Base-by-base conservation (phyloP, 2,888 invertebrate species). In the Elegia similella region DNA sequence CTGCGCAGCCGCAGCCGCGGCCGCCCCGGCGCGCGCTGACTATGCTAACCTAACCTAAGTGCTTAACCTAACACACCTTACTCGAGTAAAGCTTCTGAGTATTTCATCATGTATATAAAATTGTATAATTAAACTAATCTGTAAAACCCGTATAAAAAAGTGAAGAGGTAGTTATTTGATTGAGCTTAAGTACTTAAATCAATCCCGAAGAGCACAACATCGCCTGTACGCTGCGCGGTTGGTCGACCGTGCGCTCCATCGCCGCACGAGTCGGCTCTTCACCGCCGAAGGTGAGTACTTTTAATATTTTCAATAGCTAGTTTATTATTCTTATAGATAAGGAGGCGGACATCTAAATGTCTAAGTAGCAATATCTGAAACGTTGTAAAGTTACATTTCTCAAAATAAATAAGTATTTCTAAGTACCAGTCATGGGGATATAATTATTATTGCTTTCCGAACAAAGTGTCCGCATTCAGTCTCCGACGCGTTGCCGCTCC, bases 51-150 rank as follows among this genome's bases (percentile, higher is more conserved):
- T 86, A 87, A 59, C 60, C 75, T 83, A 82, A 60, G 64, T 62
- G 64, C 78, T 76, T 86, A 87, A 58, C 62, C 80, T 85, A 88
- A 63, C 70, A 85, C 83, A 88, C 89, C 89, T 89, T 88, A 90
- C 89, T 82, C 87, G 78, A 88, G 89, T 90, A 89, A 90, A 91
- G 90, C 90, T 90, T 90, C 85, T 91, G 90, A 91, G 90, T 91
- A 91, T 91, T 91, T 72, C 82, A 85, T 89, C 84, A 82, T 88
- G 87, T 88, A 86, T 89, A 88, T 86, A 86, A 87, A 81, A 86
- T 86, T 91, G 90, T 91, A 91, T 90, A 90, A 90, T 91, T 91
- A 89, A 89, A 90, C 90, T 90, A 90, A 87, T 89, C 85, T 90
- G 88, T 89, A 90, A 84, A 90, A 91, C 90, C 91, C 91, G 90